Conservation (phyloP, 2,113 vertebrate species). For the Podocnemis expansa region DNA sequence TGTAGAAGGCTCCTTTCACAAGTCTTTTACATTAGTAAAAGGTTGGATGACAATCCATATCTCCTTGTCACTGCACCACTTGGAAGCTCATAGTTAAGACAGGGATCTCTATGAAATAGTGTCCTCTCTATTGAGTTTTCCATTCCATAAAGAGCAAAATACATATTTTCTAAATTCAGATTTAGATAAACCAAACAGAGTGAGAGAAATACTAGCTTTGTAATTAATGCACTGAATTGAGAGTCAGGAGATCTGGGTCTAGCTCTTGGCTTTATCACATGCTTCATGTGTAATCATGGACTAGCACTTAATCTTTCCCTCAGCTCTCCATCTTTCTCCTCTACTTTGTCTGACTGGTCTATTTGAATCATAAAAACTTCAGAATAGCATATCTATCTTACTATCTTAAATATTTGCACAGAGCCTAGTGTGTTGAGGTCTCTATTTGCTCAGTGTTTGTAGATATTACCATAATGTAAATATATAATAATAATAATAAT, state of each 20-base stretch:
- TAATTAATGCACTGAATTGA: neutral
- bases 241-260: too few relatives aligned
- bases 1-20: neutral
- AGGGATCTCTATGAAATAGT: rapidly evolving
- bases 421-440: neutral
- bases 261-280: neutral
- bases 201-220: neutral
- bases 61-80: rapidly evolving
- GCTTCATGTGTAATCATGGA: neutral
- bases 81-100: neutral
- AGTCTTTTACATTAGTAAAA: rapidly evolving
- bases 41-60: rapidly evolving
- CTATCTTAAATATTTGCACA: neutral
- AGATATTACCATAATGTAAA: neutral
- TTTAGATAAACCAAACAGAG: neutral
- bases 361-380: neutral
- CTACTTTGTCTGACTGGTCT: neutral
- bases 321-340: neutral
- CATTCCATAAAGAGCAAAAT: neutral
- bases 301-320: neutral
- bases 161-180: neutral
- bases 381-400: neutral
- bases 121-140: neutral
- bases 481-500: neutral
- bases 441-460: neutral